Base-by-base conservation (phyloP, 2,888 invertebrate genomes). In the Exephanes ischioxanthus region DNA sequence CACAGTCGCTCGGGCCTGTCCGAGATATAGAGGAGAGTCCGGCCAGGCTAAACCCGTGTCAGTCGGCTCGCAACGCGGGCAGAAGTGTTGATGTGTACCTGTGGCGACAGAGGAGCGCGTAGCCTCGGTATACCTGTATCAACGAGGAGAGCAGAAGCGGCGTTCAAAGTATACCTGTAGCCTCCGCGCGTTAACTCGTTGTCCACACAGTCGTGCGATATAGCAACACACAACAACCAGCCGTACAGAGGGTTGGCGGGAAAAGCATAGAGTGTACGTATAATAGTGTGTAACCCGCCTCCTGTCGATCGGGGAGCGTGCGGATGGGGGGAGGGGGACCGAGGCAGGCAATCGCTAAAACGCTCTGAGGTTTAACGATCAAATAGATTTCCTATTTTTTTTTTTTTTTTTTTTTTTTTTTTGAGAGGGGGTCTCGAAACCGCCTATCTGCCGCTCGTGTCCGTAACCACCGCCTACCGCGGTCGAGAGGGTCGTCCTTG, bases 371-470 rank as follows among this genome's bases (percentile, higher is more conserved):
- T 91, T 92, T 91, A 53, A 92, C 91, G 92, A 93, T 93, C 92
- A 92, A 92, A 92, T 93, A 91, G 91, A 91, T 91, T 89, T 88
- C 45, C 14, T 88, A 90, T 89, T 91, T 91, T 86, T 91, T 91
- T 48, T 72, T 26, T 26, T 55, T 91, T 91, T 48, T 71, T 48
- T 90, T 86, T 19, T 51, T 80, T 22, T 26, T 45, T 91, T 91
- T 48, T 71, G 37, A 61, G 22, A 33, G 16, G 41, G 53, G 37
- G 30, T 2, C 11, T 41, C 45, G 11, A 22, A 78, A 51, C 67
- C 45, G 37, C 53, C 37, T 14, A 30, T 26, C n/a, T 30, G 11
- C n/a, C 22, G 61, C 19, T 66, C 55, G 53, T 68, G 33, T 53
- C 72, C 33, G 58, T 33, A 41, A 78, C 22, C 22, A 37, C 26